These are phyloP conservation scores for Anoplius nigerrimus DNA, from an alignment of 2,888 invertebrate genomes.

Conservation along the genomic window DNA sequence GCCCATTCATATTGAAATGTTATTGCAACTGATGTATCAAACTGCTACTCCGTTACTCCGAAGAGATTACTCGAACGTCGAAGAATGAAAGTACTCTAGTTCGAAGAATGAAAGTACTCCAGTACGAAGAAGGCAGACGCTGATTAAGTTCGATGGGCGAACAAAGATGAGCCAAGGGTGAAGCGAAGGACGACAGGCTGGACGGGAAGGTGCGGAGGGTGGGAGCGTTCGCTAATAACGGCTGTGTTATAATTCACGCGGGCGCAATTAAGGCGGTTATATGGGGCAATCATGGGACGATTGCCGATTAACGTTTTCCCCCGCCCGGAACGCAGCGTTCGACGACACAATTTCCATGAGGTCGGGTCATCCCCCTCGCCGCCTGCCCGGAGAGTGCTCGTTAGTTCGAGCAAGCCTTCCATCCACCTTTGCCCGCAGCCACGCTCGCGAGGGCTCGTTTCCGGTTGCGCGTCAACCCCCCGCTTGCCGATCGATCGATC, in stretches of 20 bases:
- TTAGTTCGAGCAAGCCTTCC: conserved; percentile 15
- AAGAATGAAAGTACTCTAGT: no score
- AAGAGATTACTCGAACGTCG: no score
- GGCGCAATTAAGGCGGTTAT: conserved; percentile 61
- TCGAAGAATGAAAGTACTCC: no score
- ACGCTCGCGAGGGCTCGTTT: no score
- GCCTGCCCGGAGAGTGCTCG: conserved; percentile 24
- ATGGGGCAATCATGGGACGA: conserved; percentile 59
- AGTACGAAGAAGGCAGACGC: no score
- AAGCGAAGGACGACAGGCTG: conserved; percentile 57
- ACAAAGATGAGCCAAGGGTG: conserved; percentile 9
- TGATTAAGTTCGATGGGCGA: no score
- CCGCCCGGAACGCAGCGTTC: conserved; percentile 5
- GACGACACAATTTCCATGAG: conserved; percentile 42
- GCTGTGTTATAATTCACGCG: conserved; percentile 64
- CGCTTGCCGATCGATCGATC: no score
- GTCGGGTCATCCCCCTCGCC: conserved; percentile 8
- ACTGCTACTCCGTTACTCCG: not conserved
- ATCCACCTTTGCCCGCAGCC: not conserved
- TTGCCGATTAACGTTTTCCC: conserved; percentile 62
- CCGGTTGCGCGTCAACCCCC: no score
- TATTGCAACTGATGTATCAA: not conserved
- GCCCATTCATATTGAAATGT: not conserved
- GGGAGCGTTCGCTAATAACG: conserved; percentile 57
- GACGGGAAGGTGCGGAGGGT: no score